Evolutionary conservation across 2,888 invertebrate genomes (phyloP).

Genomic region (Oligia fasciuncula): DNA sequence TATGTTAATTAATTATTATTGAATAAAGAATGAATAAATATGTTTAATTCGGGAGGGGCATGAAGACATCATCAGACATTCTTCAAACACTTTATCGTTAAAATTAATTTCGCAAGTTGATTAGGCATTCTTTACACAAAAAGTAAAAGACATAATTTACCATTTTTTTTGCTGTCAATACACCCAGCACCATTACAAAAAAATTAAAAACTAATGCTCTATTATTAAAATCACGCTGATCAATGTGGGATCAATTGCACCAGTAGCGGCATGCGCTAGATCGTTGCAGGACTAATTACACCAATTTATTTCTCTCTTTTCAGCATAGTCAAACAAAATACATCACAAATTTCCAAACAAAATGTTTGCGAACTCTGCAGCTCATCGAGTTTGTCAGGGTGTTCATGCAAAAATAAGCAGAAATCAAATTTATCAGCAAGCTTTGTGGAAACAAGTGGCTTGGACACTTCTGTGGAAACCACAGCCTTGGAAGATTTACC

Average conservation of each 20-base stretch:
- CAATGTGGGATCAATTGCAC: too few species aligned
- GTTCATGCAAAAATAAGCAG: slow-evolving; percentile 73
- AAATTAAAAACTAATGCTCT: too few species aligned
- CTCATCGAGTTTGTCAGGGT: slow-evolving; percentile 69
- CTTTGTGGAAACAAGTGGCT: slow-evolving; percentile 63
- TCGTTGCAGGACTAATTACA: too few species aligned
- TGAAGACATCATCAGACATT: background rate
- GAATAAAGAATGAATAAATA: background rate
- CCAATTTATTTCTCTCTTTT: slow-evolving; percentile 38
- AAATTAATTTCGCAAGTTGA: background rate
- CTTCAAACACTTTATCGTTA: background rate
- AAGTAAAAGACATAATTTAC: background rate
- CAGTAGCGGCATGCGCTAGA: too few species aligned
- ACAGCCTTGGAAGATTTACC: slow-evolving; percentile 85
- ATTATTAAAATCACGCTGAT: too few species aligned
- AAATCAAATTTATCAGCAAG: slow-evolving; percentile 53
- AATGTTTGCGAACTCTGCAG: slow-evolving; percentile 76
- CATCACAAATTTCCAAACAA: slow-evolving; percentile 53
- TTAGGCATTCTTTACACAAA: background rate
- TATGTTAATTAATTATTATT: background rate
- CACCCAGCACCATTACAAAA: too few species aligned
- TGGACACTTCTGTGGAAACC: slow-evolving; percentile 79
- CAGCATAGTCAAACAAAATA: slow-evolving; percentile 68
- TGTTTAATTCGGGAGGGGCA: background rate
- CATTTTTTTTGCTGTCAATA: background rate